phyloP scores from a whole-genome alignment of 2,113 vertebrate species.

The Corvus moneduloides region DNA sequence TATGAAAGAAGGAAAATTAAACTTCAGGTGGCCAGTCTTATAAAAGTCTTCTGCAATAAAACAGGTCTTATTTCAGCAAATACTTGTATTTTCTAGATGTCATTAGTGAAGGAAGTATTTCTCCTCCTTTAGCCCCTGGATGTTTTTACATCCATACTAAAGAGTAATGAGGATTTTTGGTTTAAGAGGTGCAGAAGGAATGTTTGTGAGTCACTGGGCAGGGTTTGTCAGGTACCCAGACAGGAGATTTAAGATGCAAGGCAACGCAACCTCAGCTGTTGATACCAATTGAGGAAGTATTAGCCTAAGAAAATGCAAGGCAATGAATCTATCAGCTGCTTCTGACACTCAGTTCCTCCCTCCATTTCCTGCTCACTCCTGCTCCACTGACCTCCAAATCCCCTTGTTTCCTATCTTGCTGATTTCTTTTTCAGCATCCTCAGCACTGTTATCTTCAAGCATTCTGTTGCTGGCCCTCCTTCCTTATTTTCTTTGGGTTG shows the following conservation, averaged over 20 bases:
- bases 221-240: background rate
- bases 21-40: background rate
- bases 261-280: rapidly evolving
- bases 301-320: background rate
- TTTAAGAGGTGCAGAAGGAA: background rate
- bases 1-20: conserved; percentile 8
- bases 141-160: background rate
- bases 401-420: conserved; percentile 10
- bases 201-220: background rate
- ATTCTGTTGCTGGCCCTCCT: background rate
- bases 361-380: background rate
- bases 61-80: background rate
- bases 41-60: background rate
- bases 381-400: background rate
- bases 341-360: conserved; percentile 14
- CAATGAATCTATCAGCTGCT: conserved; percentile 19
- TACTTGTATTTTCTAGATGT: background rate
- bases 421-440: conserved; percentile 32
- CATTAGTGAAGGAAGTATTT: background rate
- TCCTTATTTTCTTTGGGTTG: background rate
- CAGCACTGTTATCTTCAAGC: background rate
- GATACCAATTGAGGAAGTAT: background rate
- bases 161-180: background rate
- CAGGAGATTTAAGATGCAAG: background rate
- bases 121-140: background rate